A percentile compares a stretch with the other conserved stretches of the same genome.
Conservation (phyloP, 2,888 invertebrate species). For the Sinopyrophorus schimmeli region DNA sequence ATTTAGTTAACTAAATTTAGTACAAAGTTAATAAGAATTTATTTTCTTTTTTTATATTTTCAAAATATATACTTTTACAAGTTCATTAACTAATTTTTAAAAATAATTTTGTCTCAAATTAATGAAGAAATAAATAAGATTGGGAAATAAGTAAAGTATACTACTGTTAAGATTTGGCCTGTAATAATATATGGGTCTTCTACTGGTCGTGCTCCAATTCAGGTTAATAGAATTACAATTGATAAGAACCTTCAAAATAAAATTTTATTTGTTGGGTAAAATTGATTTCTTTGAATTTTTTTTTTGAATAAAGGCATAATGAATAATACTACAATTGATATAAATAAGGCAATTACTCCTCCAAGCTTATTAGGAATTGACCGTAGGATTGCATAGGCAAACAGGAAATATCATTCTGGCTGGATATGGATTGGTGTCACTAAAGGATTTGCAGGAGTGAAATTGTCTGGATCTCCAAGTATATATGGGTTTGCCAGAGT, state of each 20-base stretch:
- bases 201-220: conserved; percentile 71
- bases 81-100: conserved; percentile 63
- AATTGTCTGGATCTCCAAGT: conserved; percentile 74
- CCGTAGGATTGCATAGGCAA: conserved; percentile 79
- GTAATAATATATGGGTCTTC: conserved; percentile 67
- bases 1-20: conserved; percentile 55
- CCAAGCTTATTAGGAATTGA: conserved; percentile 81
- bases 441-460: conserved; percentile 67
- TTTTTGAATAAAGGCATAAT: conserved; percentile 63
- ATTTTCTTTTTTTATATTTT: conserved; percentile 67
- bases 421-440: conserved; percentile 76
- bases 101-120: conserved; percentile 61
- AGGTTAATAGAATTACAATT: conserved; percentile 67
- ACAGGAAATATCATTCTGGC: conserved; percentile 85
- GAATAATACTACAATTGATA: conserved; percentile 70
- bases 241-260: conserved; percentile 63
- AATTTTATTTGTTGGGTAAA: conserved; percentile 65
- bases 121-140: conserved; percentile 58
- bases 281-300: conserved; percentile 63
- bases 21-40: conserved; percentile 64
- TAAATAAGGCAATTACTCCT: conserved; percentile 68
- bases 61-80: conserved; percentile 70
- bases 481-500: conserved; percentile 62
- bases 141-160: conserved; percentile 64
- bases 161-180: conserved; percentile 64